These are phyloP conservation scores for Sebastolobus alascanus DNA, from an alignment of 2,797 vertebrate genomes.

Conservation along the genomic window DNA sequence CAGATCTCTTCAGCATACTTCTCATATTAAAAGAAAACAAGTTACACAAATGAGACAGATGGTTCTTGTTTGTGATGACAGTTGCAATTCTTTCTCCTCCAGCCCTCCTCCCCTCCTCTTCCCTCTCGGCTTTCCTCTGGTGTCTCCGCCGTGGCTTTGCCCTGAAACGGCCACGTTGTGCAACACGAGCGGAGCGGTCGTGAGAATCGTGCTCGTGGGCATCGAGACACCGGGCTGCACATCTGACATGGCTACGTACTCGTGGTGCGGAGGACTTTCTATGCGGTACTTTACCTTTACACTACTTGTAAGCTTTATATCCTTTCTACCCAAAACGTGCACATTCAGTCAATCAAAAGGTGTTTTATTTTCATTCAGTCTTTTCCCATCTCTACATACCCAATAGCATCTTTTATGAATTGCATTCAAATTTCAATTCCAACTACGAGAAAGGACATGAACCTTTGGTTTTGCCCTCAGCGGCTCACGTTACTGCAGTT, in stretches of 20 bases:
- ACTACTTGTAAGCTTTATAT: not conserved
- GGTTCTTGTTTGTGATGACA: constrained; percentile 91
- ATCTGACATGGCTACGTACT: not conserved
- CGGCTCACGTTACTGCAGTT: too few species aligned
- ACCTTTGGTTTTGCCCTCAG: too few species aligned
- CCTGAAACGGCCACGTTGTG: constrained; percentile 59
- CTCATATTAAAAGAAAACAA: constrained; percentile 93
- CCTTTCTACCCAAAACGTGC: not conserved
- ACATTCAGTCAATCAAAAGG: not conserved
- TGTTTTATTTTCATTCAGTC: too few species aligned
- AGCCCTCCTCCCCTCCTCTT: constrained; percentile 46
- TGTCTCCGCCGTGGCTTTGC: constrained; percentile 46
- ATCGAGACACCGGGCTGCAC: not conserved
- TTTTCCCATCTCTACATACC: too few species aligned
- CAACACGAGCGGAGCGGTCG: constrained; percentile 44
- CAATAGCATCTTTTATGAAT: too few species aligned
- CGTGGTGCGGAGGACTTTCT: not conserved
- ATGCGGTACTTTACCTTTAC: not conserved
- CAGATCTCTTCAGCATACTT: constrained; percentile 88
- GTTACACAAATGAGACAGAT: constrained; percentile 91
- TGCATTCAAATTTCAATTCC: too few species aligned
- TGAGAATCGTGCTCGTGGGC: constrained; percentile 21
- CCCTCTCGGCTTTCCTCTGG: constrained; percentile 50
- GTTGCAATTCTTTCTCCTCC: constrained; percentile 79
- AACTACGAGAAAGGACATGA: accelerated